Evolutionary conservation across 1,140 invertebrate genomes (phyloP), one percentile per base, ranked within the genome.

Genomic region (Drosophila chauvacae): DNA sequence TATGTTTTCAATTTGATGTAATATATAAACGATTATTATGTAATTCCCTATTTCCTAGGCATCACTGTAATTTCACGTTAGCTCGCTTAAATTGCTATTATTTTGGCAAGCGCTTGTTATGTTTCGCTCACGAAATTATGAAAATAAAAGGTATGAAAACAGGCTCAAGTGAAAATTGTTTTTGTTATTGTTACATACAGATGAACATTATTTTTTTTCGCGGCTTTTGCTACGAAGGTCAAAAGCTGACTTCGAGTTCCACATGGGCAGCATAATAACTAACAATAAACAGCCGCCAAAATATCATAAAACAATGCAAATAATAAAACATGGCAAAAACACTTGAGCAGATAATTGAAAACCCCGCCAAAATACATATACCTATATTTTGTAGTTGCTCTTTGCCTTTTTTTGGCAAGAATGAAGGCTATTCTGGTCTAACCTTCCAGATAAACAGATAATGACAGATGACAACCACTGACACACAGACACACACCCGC

Each of bases 311-410:
- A 85, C 75, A 81, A 78, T 72, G 59, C 66, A 84, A 80, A 81
- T 77, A 72, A 72, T 51, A 64, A 47, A 78, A 71, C 35, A 80
- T 61, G 60, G 61, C 72, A n/a, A 51, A 81, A 81, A 81, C 80
- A 81, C 80, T 82, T 82, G 79, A 81, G 60, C 58, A 82, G 80
- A 82, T 82, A 82, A 68, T 77, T 77, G 80, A 70, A 76, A 80
- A 80, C 63, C 58, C 44, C 65, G 77, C 59, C 51, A 69, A 64
- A 59, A 48, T 37, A 55, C 33, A 16, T 37, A 37, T 20, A 55
- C 51, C 53, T 56, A 56, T 11, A 56, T 39, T 56, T 56, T 56
- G 14, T 23, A 39, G 23, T 11, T 55, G 51, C 20, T 16, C 23
- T n/a, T n/a, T 37, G 7, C 7, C 39, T 70, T 45, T n/a, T 51